Base-by-base conservation (phyloP, 2,113 vertebrate genomes). In the Chloebia gouldiae region DNA sequence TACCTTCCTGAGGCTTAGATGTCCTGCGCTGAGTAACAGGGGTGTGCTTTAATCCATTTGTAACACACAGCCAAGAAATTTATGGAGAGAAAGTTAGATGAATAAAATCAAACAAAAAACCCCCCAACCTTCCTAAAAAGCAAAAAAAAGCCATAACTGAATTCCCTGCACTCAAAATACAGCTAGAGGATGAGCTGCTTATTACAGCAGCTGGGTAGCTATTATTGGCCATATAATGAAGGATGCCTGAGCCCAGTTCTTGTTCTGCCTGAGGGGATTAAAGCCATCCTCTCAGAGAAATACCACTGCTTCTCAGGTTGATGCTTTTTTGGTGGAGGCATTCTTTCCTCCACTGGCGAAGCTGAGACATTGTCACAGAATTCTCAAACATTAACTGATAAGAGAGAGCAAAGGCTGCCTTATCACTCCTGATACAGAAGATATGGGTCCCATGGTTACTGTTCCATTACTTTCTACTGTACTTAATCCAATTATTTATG, bases 111-210 rank as follows among this genome's bases (percentile, higher is more conserved):
- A 91, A 40, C 1, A 18, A 39, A 37, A 60, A 23, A 3, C 1
- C 0, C 8, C 0, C 15, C 15, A 45, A 44, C 2, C 1, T 18
- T 33, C 15, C 20, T 21, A 30, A 81, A 85, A 53, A 0, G 0
- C 10, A 4, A 4, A 56, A 59, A 59, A 9, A 39, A 20, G 27
- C 3, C 51, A 61, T 39, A 87, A 15, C 23, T 85, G 42, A 91
- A 78, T 54, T 79, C 23, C 16, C 35, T 76, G 33, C 24, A 64
- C 40, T 80, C 49, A 86, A 85, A 93, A 79, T 50, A 85, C 35
- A 93, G 23, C 8, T 27, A 71, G 51, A 88, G 17, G 47, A 94
- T 31, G 37, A 80, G 53, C 56, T 47, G 16, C 20, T 90, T 76
- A 60, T 86, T 68, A 76, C 44, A 90, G 71, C 22, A 93, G 49